Base-by-base conservation (phyloP, 2,888 invertebrate species). In the Petrophora chlorosata region DNA sequence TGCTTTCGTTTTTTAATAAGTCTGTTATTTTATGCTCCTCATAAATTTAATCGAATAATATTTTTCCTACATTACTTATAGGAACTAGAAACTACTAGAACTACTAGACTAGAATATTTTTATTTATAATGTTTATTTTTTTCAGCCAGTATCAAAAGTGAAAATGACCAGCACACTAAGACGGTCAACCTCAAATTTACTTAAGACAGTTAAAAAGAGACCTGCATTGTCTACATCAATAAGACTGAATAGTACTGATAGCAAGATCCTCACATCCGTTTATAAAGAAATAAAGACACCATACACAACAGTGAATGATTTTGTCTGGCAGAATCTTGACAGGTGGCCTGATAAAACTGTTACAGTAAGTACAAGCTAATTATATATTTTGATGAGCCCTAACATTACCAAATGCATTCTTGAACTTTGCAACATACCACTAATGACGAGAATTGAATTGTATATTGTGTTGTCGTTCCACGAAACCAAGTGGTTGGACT, bases 301-400 rank as follows among this genome's bases (percentile, higher is more conserved):
- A 57, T 70, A 89, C 10, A 88, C 92, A 1, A 89, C 92, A 2
- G 64, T 94, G 12, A 90, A 92, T 61, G 92, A 94, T 62, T 92
- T 89, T 68, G 80, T 94, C 5, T 94, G 94, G 94, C 82, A 85
- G 47, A 89, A 93, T 61, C 76, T 94, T 51, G 92, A 93, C 34
- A 91, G 91, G 65, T 95, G 94, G 94, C 91, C 92, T n/a, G 92
- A 94, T 55, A 92, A 92, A 66, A 92, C 92, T 17, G 94, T 94
- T 28, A 71, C 92, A 72, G 94, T 94, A 77, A 92, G 93, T 91
- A n/a, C n/a, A n/a, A n/a, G n/a, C n/a, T n/a, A n/a, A n/a, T n/a
- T n/a, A n/a, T n/a, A n/a, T n/a, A n/a, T n/a, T n/a, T n/a, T n/a
- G n/a, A n/a, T n/a, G n/a, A n/a, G n/a, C n/a, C n/a, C n/a, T n/a